Conservation (phyloP, 2,888 invertebrate genomes). For the Stratiomys singularior region DNA sequence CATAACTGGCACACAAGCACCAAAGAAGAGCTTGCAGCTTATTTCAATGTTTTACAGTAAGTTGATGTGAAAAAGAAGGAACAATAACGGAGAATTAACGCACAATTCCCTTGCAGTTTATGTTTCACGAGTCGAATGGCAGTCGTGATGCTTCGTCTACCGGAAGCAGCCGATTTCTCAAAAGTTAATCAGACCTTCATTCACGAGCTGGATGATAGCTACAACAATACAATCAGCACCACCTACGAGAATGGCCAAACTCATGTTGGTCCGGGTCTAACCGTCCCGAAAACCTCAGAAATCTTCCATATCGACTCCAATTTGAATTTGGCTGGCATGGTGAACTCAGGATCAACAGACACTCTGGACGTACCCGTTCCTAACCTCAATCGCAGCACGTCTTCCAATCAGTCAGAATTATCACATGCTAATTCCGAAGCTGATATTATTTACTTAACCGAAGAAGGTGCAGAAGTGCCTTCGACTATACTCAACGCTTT, state of each 20-base stretch:
- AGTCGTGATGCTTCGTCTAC: conserved; percentile 86
- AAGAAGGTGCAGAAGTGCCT: conserved; percentile 71
- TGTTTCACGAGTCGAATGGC: conserved; percentile 93
- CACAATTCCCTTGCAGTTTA: conserved; percentile 75
- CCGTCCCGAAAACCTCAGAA: conserved; percentile 60
- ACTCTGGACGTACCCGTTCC: conserved; percentile 52
- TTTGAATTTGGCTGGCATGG: conserved; percentile 71
- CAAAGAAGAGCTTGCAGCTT: conserved; percentile 80
- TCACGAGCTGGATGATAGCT: conserved; percentile 49
- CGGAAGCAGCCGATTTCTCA: conserved; percentile 86
- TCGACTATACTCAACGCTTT: conserved; percentile 75
- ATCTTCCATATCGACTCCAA: conserved; percentile 78
- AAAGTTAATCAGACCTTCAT: conserved; percentile 61
- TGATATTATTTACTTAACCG: conserved; percentile 70
- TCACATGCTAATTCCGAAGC: conserved; percentile 49
- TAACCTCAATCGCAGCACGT: not conserved
- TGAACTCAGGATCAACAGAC: conserved; percentile 59
- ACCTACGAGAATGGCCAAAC: conserved; percentile 51
- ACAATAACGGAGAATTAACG: no score
- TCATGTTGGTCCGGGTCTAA: conserved; percentile 49
- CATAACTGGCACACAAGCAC: conserved; percentile 85
- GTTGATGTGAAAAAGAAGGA: conserved; percentile 65
- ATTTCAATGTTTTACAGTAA: conserved; percentile 95
- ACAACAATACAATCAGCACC: not conserved
- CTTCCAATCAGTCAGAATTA: not conserved